phyloP scores from a whole-genome alignment of 2,113 vertebrate species.

The Psilopogon haemacephalus region DNA sequence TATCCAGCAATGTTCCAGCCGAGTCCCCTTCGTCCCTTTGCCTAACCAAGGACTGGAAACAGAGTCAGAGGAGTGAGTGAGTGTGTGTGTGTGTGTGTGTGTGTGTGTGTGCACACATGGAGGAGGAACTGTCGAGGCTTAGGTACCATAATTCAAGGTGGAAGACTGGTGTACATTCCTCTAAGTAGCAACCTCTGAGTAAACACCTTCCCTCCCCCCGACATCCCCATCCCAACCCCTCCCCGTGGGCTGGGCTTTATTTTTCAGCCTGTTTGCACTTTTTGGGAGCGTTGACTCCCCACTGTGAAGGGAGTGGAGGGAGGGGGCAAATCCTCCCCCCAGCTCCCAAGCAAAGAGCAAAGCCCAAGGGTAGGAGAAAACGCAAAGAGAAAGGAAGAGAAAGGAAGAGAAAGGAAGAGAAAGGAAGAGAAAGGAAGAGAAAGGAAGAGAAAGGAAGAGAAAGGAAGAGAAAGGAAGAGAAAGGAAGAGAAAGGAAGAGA shows the following conservation, averaged over 20 bases:
- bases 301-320: background rate
- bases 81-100: background rate
- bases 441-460: too few species aligned
- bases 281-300: background rate
- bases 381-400: background rate
- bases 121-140: slow-evolving; percentile 36
- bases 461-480: too few species aligned
- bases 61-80: background rate
- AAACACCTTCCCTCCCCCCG: slow-evolving; percentile 43
- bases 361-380: background rate
- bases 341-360: slow-evolving; percentile 50
- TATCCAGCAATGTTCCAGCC: background rate
- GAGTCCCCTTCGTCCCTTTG: background rate
- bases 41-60: background rate
- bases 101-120: background rate
- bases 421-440: too few species aligned
- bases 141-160: slow-evolving; percentile 46
- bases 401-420: too few species aligned
- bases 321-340: background rate
- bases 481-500: too few species aligned
- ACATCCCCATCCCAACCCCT: too few species aligned
- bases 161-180: slow-evolving; percentile 61
- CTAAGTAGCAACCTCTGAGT: background rate
- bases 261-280: background rate
- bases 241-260: background rate